Conservation (phyloP, 2,797 vertebrate genomes). For the Rhadinocentrus ornatus region DNA sequence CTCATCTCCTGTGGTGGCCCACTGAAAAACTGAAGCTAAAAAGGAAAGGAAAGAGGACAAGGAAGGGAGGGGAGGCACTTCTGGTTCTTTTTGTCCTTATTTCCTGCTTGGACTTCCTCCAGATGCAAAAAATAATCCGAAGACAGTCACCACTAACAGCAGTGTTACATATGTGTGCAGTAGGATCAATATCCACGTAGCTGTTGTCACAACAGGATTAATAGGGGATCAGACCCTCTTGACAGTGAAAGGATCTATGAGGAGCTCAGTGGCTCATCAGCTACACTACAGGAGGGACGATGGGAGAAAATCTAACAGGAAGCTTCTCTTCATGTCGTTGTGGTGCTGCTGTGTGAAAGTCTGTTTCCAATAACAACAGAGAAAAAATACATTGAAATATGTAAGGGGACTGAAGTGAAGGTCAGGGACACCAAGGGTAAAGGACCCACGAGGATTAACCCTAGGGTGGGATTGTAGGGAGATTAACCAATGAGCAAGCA, state of each 20-base stretch:
- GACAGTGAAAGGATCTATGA: conserved; percentile 56
- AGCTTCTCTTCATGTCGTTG: background rate
- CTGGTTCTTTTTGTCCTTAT: background rate
- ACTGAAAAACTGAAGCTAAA: conserved; percentile 17
- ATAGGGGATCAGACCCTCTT: conserved; percentile 65
- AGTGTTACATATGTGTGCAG: conserved; percentile 19
- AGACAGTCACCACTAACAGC: rapidly evolving
- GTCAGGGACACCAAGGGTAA: conserved; percentile 50
- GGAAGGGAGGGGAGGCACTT: background rate
- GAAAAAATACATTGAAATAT: background rate
- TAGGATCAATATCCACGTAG: conserved; percentile 73
- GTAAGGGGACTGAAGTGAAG: conserved; percentile 43
- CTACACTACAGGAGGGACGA: conserved; percentile 33
- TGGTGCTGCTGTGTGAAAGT: conserved; percentile 2
- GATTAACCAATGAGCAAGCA: conserved; percentile 69
- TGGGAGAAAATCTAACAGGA: background rate
- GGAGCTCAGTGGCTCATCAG: conserved; percentile 46
- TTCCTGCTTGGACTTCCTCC: background rate
- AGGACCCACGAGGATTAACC: conserved; percentile 62
- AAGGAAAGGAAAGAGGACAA: background rate
- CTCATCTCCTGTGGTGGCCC: conserved; percentile 23
- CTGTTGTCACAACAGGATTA: conserved; percentile 74
- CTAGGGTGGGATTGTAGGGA: conserved; percentile 52
- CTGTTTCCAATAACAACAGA: conserved; percentile 14
- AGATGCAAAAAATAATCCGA: background rate